These are phyloP conservation scores for Ecliptopera silaceata DNA, from an alignment of 2,888 invertebrate species.

Conservation along the genomic window DNA sequence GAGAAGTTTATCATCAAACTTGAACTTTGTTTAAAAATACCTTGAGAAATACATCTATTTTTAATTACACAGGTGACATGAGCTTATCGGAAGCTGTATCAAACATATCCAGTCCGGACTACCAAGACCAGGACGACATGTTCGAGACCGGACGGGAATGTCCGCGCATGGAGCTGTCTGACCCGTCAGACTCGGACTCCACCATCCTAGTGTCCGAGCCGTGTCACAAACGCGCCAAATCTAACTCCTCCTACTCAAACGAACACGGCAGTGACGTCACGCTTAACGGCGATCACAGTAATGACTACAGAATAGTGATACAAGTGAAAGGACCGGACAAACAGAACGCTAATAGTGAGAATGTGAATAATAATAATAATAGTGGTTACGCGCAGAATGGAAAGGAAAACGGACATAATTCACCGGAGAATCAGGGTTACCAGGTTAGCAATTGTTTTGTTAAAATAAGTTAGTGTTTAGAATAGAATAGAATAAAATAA, in stretches of 20 bases:
- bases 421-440: constrained; percentile 84
- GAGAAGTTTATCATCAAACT: too few relatives aligned
- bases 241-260: constrained; percentile 71
- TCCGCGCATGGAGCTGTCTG: constrained; percentile 92
- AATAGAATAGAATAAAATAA: too few relatives aligned
- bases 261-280: constrained; percentile 84
- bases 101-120: constrained; percentile 95
- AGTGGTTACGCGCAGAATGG: constrained; percentile 75
- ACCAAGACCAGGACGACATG: constrained; percentile 93
- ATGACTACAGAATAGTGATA: constrained; percentile 90
- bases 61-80: constrained; percentile 85
- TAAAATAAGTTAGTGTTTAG: too few relatives aligned
- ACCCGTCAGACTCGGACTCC: constrained; percentile 94
- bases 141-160: constrained; percentile 90
- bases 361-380: constrained; percentile 70
- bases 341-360: constrained; percentile 65
- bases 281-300: constrained; percentile 74
- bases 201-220: constrained; percentile 93
- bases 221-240: constrained; percentile 81
- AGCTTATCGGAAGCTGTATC: constrained; percentile 94
- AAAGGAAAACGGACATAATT: constrained; percentile 73
- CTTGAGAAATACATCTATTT: too few relatives aligned
- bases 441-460: constrained; percentile 63
- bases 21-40: too few relatives aligned
- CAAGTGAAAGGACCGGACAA: constrained; percentile 83